These are phyloP conservation scores for Azemiops feae DNA, from an alignment of 2,113 vertebrate genomes.

Conservation along the genomic window DNA sequence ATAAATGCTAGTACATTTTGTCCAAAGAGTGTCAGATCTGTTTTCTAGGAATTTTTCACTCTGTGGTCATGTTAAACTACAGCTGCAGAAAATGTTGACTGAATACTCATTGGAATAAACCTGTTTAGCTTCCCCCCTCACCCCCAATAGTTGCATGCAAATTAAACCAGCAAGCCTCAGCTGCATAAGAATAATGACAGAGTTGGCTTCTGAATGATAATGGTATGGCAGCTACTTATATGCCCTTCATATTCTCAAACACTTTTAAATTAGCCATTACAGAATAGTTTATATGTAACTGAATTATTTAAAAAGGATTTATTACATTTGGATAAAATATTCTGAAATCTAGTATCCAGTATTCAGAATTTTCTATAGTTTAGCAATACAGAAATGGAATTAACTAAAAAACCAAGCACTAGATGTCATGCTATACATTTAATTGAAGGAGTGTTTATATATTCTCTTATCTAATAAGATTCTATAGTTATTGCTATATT, in stretches of 20 bases:
- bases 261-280: neutral
- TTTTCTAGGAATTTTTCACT: neutral
- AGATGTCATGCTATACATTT: neutral
- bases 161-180: neutral
- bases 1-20: neutral
- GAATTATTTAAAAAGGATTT: neutral
- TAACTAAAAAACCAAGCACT: neutral
- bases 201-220: neutral
- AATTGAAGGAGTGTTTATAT: neutral
- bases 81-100: neutral
- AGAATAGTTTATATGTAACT: neutral
- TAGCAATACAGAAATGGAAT: neutral
- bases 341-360: neutral
- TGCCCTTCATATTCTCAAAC: neutral
- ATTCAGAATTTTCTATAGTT: neutral
- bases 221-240: neutral
- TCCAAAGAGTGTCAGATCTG: neutral
- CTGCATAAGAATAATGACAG: neutral
- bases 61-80: neutral
- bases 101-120: neutral
- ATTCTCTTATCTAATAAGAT: neutral
- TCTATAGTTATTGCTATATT: slow-evolving; percentile 1
- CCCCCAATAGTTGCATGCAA: neutral
- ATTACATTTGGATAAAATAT: slow-evolving; percentile 2
- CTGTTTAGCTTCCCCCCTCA: neutral